Base-by-base conservation (phyloP, 2,797 vertebrate species). In the Lates japonicus region DNA sequence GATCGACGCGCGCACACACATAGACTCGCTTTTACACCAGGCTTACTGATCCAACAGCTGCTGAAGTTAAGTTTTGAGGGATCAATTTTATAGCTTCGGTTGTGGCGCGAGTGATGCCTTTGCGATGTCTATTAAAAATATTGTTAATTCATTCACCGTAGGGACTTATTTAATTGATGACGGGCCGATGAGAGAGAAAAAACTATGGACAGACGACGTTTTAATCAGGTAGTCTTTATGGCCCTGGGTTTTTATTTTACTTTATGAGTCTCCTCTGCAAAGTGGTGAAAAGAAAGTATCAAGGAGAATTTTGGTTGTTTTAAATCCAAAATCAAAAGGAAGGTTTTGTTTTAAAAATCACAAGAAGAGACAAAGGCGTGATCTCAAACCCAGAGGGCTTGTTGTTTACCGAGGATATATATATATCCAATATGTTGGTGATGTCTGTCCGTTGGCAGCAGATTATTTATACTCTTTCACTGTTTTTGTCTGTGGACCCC, bases 391-490 rank as follows among this genome's bases (percentile, higher is more conserved):
- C 33, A 20, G 33, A 44, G 16, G 3, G 49, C 61, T 63, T 66
- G 61, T 67, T 72, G 33, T 76, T 86, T 39, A 6, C 22, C 14
- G 3, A 52, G 66, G 84, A 88, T 88, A 25, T 12, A 51, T n/a
- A 51, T 31, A 12, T 54, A 0, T 14, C 64, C 90, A 90, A 69
- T 78, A 85, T 90, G 90, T 35, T 65, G 70, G 22, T 48, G 64
- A 49, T 14, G 74, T 16, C 80, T 85, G 92, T 91, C 93, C 89
- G 94, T 95, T 95, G 86, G 92, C 88, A 96, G 95, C 97, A 99
- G 97, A 97, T 98, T 97, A 97, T 93, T 94, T 96, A n/a, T n/a
- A n/a, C n/a, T 97, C 95, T 96, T 96, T 61, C n/a, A 90, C 94
- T 93, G 94, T 88, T 94, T 95, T 88, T 95, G 95, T 95, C 85